Base-by-base conservation (phyloP, 2,888 invertebrate species). In the Caenorhabditis sp. region DNA sequence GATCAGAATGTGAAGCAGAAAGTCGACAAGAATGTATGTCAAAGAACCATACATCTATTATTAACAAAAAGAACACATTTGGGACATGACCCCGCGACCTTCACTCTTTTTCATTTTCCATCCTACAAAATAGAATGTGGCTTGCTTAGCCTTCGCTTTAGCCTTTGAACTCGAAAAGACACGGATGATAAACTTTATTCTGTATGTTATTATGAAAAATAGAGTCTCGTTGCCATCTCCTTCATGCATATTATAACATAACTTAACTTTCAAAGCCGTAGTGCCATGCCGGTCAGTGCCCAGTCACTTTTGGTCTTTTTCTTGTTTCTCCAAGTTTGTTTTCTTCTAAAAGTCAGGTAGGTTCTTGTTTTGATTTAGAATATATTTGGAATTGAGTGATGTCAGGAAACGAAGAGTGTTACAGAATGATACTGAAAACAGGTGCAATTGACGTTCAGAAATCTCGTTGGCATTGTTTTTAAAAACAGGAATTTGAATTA, bases 21-120 rank as follows among this genome's bases (percentile, higher is more conserved):
- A n/a, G n/a, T n/a, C 32, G 9, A 32, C 4, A 9, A 28, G 40
- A 24, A 53, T 50, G 32, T 35, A 53, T 61, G 50, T 61, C 51
- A 55, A 13, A 64, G 56, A 50, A 47, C 64, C 55, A 72, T 72
- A 72, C 64, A 72, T 72, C 64, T 72, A 35, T 64, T 64, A 72
- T 64, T 56, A 72, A 32, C 5, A 32, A 32, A 32, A 32, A 32
- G 47, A 47, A 47, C 47, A 18, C 47, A 18, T 47, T 40, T 40
- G 6, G n/a, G n/a, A n/a, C n/a, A n/a, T n/a, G n/a, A n/a, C n/a
- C n/a, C n/a, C n/a, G n/a, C n/a, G n/a, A 40, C 40, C 40, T 40
- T 40, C 15, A 15, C 40, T 5, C 40, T 9, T 32, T 32, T 9
- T 32, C n/a, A n/a, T n/a, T 32, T 32, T 40, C 3, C 13, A 40